These are phyloP conservation scores for Sinocyclocheilus grahami DNA, from an alignment of 2,113 vertebrate species.

Conservation along the genomic window DNA sequence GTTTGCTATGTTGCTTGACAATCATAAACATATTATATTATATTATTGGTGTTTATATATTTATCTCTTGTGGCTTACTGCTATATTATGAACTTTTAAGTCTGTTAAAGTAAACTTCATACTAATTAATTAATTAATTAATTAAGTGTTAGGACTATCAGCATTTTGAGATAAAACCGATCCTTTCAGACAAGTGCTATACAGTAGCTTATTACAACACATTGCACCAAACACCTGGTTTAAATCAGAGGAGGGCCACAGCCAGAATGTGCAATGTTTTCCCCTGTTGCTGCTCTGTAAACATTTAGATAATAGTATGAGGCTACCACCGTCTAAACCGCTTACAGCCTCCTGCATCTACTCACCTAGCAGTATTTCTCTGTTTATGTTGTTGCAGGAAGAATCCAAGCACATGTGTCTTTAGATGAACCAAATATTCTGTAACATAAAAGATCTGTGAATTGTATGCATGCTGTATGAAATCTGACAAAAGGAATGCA, in stretches of 20 bases:
- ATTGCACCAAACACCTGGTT: slow-evolving; percentile 37
- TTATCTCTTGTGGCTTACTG: neutral
- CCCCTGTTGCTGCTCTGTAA: slow-evolving; percentile 43
- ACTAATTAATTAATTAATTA: too few species aligned
- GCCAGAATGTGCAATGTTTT: slow-evolving; percentile 41
- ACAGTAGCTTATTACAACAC: slow-evolving; percentile 35
- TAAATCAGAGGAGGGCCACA: slow-evolving; percentile 31
- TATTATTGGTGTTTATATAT: too few species aligned
- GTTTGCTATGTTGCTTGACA: too few species aligned
- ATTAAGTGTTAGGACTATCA: neutral
- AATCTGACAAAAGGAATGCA: neutral
- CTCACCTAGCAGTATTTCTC: neutral
- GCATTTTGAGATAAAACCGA: slow-evolving; percentile 1
- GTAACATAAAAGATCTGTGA: neutral
- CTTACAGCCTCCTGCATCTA: slow-evolving; percentile 19
- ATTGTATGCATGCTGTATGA: neutral
- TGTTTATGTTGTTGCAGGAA: slow-evolving; percentile 4
- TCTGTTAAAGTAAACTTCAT: neutral
- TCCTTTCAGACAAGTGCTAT: neutral
- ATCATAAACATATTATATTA: too few species aligned
- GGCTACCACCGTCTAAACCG: slow-evolving; percentile 13
- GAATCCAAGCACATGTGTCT: neutral
- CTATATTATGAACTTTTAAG: neutral
- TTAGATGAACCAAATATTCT: neutral
- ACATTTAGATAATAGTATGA: slow-evolving; percentile 45